Evolutionary conservation across 1,140 invertebrate species (phyloP), one percentile per base, ranked within the genome.

Genomic region (Musca vetustissima): DNA sequence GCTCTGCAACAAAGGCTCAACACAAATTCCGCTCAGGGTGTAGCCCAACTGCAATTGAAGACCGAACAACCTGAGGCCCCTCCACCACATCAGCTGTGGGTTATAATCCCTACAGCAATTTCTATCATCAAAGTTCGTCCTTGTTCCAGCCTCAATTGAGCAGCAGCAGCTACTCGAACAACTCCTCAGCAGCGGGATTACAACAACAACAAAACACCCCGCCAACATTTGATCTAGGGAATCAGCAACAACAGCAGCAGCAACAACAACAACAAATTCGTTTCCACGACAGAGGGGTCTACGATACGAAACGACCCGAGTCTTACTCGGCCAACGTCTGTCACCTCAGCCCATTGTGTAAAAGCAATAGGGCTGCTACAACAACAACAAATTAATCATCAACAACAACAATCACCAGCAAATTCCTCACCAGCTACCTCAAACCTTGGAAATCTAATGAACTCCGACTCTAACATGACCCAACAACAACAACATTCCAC

Each of bases 71-170:
- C 75, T 13, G 78, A 80, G 22, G 14, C 61, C 6, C 28, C 21
- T 11, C 36, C 6, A 55, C 57, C n/a, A 19, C 19, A 19, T 7
- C 49, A 1, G 64, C 6, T 22, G 11, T 1, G 50, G 73, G 75
- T 57, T 80, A 80, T 50, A 65, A 73, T 6, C 73, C 78, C 15
- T 80, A 79, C n/a, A 70, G 72, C 15, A 79, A 76, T 73, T 70
- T 79, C 36, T 77, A 79, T 22, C 77, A 79, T 53, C 76, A 79
- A 36, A 70, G 69, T 55, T 64, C 66, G 14, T 43, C 69, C 25
- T 64, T 72, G 15, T 72, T 72, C 57, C 71, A 70, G 1, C 72
- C 13, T 9, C 57, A 52, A 32, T 66, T 49, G 8, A 36, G 36
- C 64, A 4, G 21, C 57, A 25, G 53, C 22, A 21, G 13, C 4